Conservation (phyloP, 2,113 vertebrate species). For the Dunckerocampus dactyliophorus region DNA sequence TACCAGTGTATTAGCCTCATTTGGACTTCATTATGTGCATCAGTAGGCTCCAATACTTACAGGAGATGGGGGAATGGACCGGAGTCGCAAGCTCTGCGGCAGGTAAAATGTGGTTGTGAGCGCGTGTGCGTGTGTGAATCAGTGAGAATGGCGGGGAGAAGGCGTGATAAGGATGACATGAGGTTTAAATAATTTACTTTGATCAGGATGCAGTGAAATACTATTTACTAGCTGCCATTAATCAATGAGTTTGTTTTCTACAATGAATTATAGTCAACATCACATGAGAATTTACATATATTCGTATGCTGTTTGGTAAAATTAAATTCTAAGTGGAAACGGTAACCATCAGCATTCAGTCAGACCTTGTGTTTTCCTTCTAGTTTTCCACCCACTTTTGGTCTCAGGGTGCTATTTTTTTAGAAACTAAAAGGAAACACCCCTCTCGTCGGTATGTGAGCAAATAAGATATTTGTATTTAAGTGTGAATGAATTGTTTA, state of each 20-base stretch:
- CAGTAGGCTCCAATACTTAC: constrained; percentile 34
- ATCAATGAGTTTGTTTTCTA: no score
- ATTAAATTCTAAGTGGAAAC: no score
- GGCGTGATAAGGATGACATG: constrained; percentile 34
- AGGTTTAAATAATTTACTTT: constrained; percentile 36
- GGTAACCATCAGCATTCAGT: no score
- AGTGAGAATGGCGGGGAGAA: constrained; percentile 20
- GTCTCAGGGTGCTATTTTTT: constrained; percentile 16
- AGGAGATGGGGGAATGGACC: constrained; percentile 21
- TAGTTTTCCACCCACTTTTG: constrained; percentile 18
- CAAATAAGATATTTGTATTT: no score
- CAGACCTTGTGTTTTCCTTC: no score
- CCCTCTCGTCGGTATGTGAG: no score
- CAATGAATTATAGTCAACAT: no score
- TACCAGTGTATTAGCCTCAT: constrained; percentile 61
- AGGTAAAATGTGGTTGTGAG: constrained; percentile 7
- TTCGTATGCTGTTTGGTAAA: no score
- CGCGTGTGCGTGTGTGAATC: background rate
- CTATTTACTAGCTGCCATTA: constrained; percentile 12
- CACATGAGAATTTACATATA: no score
- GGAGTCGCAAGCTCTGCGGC: background rate
- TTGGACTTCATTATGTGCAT: constrained; percentile 62
- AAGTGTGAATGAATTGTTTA: no score
- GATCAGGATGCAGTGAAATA: constrained; percentile 14
- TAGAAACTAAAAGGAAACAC: no score